Base-by-base conservation (phyloP, 2,113 vertebrate genomes). In the Turnix velox region DNA sequence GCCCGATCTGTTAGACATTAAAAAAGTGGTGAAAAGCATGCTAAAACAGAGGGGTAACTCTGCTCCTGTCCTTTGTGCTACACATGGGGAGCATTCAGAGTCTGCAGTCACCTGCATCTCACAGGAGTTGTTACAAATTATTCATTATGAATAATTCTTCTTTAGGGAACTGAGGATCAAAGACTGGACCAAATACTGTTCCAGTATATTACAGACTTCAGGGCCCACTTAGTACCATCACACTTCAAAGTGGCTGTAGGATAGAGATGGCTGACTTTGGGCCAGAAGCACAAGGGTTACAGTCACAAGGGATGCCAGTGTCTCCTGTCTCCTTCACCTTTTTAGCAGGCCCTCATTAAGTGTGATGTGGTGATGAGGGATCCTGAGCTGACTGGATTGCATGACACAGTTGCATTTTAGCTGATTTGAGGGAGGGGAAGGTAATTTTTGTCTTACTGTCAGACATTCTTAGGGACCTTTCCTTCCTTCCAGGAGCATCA, bases 321-420 rank as follows among this genome's bases (percentile, higher is more conserved):
- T 18, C 57, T 46, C 35, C 27, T 68, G 27, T 43, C 49, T 11
- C 49, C 54, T 52, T 58, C 11, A 16, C 5, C 1, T 14, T 59
- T 59, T 43, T 2, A 37, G 28, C 3, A 6, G 11, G 39, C 24
- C 54, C 30, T 67, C 1, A 0, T 31, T 24, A 23, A 15, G 25
- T n/a, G 10, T 6, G 12, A 42, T 28, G 7, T 7, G 27, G 3
- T 22, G 9, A 9, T 7, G 7, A 49, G 23, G 33, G 10, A 77
- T 35, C 28, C 76, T 24, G 10, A 71, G 10, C 42, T 39, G 25
- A 27, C 28, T 17, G 9, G 33, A 48, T 17, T 10, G 30, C 8
- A 88, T 15, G 22, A 35, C 1, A 2, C 13, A 30, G 18, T 49
- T 49, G 9, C 17, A 23, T 71, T 80, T 78, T 51, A 63, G 14